Evolutionary conservation across 2,888 invertebrate species (phyloP).

Genomic region (Eupithecia tripunctaria): DNA sequence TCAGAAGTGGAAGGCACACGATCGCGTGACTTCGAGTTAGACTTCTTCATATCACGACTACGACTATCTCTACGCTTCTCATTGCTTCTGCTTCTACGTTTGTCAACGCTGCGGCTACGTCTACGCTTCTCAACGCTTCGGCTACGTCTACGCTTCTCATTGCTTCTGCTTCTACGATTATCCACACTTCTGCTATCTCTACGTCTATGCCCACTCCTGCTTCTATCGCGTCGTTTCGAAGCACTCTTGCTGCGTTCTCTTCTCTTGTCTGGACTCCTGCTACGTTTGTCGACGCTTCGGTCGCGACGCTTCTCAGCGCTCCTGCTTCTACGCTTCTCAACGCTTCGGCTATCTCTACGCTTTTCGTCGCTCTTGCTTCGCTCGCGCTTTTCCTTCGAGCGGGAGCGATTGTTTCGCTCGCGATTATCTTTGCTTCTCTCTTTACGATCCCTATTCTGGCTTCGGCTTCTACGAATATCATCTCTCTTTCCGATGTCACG

Average conservation of each 20-base stretch:
- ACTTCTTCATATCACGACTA: slow-evolving; percentile 33
- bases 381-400: not conserved
- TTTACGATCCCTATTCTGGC: slow-evolving; percentile 18
- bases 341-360: slow-evolving; percentile 16
- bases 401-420: slow-evolving; percentile 6
- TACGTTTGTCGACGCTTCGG: slow-evolving; percentile 11
- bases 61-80: slow-evolving; percentile 48
- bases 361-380: slow-evolving; percentile 22
- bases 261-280: slow-evolving; percentile 18
- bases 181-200: slow-evolving; percentile 9
- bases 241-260: slow-evolving; percentile 27
- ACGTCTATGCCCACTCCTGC: slow-evolving; percentile 28
- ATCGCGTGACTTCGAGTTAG: slow-evolving; percentile 51
- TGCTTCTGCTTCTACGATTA: slow-evolving; percentile 30
- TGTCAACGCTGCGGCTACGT: slow-evolving; percentile 20
- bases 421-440: slow-evolving; percentile 7
- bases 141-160: slow-evolving; percentile 45
- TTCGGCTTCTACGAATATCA: slow-evolving; percentile 22
- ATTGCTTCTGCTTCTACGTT: slow-evolving; percentile 22
- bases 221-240: slow-evolving; percentile 26
- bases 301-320: slow-evolving; percentile 19
- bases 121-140: not conserved
- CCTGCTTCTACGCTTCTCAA: slow-evolving; percentile 6
- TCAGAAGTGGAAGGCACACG: slow-evolving; percentile 50
- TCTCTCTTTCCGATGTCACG: slow-evolving; percentile 32